These are phyloP conservation scores for Pyrgus malvae DNA, from an alignment of 2,888 invertebrate genomes.

Conservation along the genomic window DNA sequence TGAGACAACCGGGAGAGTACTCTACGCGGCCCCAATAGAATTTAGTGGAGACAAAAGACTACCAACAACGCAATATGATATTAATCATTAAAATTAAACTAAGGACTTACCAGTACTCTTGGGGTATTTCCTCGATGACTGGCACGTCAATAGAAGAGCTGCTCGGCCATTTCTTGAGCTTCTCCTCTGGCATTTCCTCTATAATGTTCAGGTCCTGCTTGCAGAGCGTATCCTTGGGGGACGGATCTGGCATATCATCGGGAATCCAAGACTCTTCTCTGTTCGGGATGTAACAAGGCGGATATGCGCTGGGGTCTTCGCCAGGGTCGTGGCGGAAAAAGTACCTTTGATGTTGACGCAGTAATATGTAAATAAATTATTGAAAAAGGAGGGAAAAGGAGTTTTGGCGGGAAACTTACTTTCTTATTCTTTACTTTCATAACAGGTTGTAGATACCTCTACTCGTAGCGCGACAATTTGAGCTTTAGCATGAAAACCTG, in stretches of 20 bases:
- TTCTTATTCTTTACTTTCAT: too few relatives aligned
- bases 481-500: too few relatives aligned
- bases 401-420: too few relatives aligned
- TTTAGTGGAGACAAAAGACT: too few relatives aligned
- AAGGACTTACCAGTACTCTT: slow-evolving; percentile 63
- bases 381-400: too few relatives aligned
- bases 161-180: slow-evolving; percentile 46
- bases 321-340: slow-evolving; percentile 75
- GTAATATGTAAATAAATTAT: too few relatives aligned
- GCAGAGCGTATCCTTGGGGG: slow-evolving; percentile 67
- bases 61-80: too few relatives aligned
- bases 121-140: slow-evolving; percentile 56
- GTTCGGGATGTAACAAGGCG: slow-evolving; percentile 64
- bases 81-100: too few relatives aligned
- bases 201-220: slow-evolving; percentile 49
- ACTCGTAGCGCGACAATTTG: too few relatives aligned
- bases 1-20: too few relatives aligned
- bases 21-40: too few relatives aligned
- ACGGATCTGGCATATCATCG: slow-evolving; percentile 59
- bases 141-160: slow-evolving; percentile 53
- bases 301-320: slow-evolving; percentile 63
- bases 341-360: slow-evolving; percentile 48
- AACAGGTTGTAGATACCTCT: too few relatives aligned
- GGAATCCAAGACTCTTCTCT: slow-evolving; percentile 65
- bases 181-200: slow-evolving; percentile 49